Base-by-base conservation (phyloP, 2,113 vertebrate genomes). In the Xiphophorus maculatus region DNA sequence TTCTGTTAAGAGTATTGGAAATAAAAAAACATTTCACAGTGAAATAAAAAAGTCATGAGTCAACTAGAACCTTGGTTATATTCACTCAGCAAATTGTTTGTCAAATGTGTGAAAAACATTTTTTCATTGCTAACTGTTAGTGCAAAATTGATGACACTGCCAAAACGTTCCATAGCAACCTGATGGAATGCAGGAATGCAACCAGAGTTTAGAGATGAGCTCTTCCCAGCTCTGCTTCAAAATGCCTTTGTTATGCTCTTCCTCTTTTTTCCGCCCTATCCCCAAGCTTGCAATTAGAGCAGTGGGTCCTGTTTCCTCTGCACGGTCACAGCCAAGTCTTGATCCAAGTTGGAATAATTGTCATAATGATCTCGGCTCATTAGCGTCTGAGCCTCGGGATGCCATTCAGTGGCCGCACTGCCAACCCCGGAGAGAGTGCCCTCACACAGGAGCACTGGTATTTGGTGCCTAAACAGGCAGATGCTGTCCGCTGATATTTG, bases 261-360 rank as follows among this genome's bases (percentile, higher is more conserved):
- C 66, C 35, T 37, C n/a, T 37, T 66, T 66, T 32, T 82, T 9
- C 15, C 58, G 84, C 86, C 66, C 72, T 69, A 79, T 91, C 80
- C 77, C 85, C 81, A 81, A 84, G 87, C 87, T 58, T 17, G 83
- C 89, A 92, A 93, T 92, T 92, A 92, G 82, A 84, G 76, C 48
- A 77, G 37, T 88, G 80, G 84, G 82, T 90, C 74, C 84, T 82
- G 61, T 83, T 81, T 83, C 82, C 64, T 78, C 71, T 76, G 65
- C 63, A 76, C 73, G 76, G 77, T 84, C 77, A 81, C 85, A 88
- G 90, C 92, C 90, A 92, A 90, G 72, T 91, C 77, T 83, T 93
- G 90, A 93, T 91, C 85, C 81, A 91, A 91, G 87, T 87, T 87
- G 82, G 89, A 90, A 86, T 93, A 93, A 93, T 93, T 93, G 92